Conservation (phyloP, 2,888 invertebrate species). For the Hyalella azteca region DNA sequence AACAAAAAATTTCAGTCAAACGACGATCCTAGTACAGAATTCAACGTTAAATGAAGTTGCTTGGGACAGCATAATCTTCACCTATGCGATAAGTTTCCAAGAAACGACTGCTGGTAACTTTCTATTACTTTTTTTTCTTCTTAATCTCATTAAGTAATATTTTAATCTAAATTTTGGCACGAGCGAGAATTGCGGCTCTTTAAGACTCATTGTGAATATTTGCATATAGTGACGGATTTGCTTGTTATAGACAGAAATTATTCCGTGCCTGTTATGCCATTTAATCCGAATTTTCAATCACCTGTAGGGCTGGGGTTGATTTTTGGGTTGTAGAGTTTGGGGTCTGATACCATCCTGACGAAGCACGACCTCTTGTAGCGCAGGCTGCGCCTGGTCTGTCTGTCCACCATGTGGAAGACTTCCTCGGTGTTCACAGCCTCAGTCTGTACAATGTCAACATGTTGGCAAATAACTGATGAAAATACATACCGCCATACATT, state of each 20-base stretch:
- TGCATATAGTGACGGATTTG: background rate
- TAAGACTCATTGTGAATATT: background rate
- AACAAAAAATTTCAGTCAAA: background rate
- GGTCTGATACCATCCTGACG: constrained; percentile 93
- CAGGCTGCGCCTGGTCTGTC: constrained; percentile 78
- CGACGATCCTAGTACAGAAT: background rate
- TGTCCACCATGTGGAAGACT: constrained; percentile 76
- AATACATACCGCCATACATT: no score
- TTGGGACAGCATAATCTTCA: background rate
- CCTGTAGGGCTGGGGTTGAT: constrained; percentile 74
- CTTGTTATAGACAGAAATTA: background rate
- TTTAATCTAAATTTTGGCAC: background rate
- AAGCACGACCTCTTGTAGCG: constrained; percentile 94
- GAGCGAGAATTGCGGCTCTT: background rate
- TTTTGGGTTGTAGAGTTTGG: constrained; percentile 92
- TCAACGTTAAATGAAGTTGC: background rate
- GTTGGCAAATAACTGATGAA: no score
- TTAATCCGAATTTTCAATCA: background rate
- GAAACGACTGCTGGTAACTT: background rate
- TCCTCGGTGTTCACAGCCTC: constrained; percentile 71
- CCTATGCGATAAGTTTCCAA: background rate
- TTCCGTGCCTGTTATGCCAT: background rate
- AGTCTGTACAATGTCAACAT: no score
- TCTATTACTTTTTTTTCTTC: background rate
- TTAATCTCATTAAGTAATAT: background rate